Evolutionary conservation across 2,113 vertebrate species (phyloP).

Genomic region (Pelmatolapia mariae): DNA sequence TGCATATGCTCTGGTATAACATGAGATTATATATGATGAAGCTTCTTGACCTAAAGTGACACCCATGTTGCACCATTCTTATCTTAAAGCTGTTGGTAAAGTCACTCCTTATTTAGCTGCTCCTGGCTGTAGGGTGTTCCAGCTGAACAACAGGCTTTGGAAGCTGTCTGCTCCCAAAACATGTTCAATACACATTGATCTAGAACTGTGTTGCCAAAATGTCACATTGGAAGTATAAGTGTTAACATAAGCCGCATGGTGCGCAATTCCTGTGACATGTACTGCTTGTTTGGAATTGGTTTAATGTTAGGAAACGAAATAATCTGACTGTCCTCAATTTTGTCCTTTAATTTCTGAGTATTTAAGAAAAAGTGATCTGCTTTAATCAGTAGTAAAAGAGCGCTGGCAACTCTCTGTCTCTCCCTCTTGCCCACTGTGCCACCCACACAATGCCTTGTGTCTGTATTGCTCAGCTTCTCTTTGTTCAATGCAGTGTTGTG

Average conservation of each 20-base stretch:
- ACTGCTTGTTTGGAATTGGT: neutral
- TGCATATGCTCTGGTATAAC: neutral
- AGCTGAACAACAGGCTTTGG: neutral
- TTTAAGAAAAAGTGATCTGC: neutral
- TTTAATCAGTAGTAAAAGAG: conserved; percentile 12
- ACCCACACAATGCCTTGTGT: conserved; percentile 40
- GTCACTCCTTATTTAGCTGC: neutral
- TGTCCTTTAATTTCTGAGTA: neutral
- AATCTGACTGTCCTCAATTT: neutral
- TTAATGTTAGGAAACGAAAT: neutral
- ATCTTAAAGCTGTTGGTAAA: neutral
- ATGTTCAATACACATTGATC: neutral
- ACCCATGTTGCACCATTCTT: neutral
- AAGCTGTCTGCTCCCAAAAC: neutral
- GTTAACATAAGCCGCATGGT: neutral
- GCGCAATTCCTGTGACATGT: neutral
- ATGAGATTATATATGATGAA: neutral
- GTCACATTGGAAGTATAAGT: neutral
- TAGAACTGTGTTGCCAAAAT: neutral
- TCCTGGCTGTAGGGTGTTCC: neutral
- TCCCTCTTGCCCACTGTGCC: conserved; percentile 36
- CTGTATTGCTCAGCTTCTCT: conserved; percentile 3
- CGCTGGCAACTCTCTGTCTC: conserved; percentile 5
- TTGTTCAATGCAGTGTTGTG: conserved; percentile 35
- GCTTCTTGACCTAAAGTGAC: neutral